phyloP scores from a whole-genome alignment of 1,140 invertebrate species.

The Berghia stephanieae region DNA sequence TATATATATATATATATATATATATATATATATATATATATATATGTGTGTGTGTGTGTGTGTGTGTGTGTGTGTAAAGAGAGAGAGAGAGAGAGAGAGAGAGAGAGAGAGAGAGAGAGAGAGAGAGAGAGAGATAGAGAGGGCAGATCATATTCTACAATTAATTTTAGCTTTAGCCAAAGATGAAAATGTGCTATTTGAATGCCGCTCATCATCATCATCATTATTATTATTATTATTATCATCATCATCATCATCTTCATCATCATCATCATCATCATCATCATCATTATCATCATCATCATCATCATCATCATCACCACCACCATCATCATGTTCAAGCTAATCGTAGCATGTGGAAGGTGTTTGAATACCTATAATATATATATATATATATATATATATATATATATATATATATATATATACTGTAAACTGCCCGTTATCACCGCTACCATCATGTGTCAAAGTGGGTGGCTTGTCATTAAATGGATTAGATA shows the following conservation, averaged over 20 bases:
- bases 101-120: not conserved
- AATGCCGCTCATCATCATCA: not conserved
- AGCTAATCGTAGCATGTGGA: not conserved
- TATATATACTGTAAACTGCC: not conserved
- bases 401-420: not conserved
- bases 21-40: no score
- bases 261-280: not conserved
- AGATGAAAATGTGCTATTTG: not conserved
- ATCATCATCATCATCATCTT: not conserved
- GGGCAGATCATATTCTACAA: not conserved
- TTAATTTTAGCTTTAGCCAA: not conserved
- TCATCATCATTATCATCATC: not conserved
- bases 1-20: no score
- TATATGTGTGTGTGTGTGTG: no score
- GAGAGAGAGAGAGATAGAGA: not conserved
- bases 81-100: conserved; percentile 26
- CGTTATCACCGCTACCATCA: no score
- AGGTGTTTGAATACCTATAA: not conserved
- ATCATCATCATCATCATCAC: not conserved
- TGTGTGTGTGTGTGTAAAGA: no score
- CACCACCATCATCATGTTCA: not conserved
- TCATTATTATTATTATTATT: not conserved
- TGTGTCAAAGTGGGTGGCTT: no score
- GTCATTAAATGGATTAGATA: no score
- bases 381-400: not conserved